A percentile compares a stretch with the other conserved stretches of the same genome.
Conservation (phyloP, 2,113 vertebrate species). For the Rhinoderma darwinii region DNA sequence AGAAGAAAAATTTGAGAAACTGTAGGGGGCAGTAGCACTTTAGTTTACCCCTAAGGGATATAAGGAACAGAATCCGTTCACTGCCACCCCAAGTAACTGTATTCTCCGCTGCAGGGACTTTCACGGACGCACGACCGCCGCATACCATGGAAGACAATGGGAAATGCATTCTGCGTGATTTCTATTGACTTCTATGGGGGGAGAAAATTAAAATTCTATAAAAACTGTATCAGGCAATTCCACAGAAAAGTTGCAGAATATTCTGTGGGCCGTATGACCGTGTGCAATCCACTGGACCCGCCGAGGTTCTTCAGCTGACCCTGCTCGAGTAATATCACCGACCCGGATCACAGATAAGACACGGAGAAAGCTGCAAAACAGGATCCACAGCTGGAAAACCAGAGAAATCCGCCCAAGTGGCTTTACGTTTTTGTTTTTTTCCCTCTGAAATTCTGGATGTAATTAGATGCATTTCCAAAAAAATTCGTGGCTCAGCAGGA, state of each 20-base stretch:
- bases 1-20: background rate
- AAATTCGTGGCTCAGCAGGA: no score
- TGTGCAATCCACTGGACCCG: background rate
- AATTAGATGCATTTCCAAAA: slow-evolving; percentile 31
- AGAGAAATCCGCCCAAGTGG: slow-evolving; percentile 1
- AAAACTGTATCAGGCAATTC: background rate
- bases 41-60: background rate
- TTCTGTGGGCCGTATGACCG: background rate
- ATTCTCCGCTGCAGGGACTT: background rate
- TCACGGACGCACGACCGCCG: background rate
- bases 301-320: background rate
- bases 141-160: background rate
- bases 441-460: slow-evolving; percentile 22
- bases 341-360: background rate
- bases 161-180: background rate
- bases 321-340: background rate
- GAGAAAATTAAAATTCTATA: background rate
- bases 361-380: slow-evolving; percentile 1
- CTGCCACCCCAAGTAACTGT: background rate
- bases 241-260: background rate
- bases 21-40: background rate
- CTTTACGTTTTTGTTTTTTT: background rate
- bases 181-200: background rate
- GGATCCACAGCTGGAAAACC: background rate
- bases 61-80: background rate